phyloP scores from a whole-genome alignment of 1,140 invertebrate genomes.

The Tribolium castaneum region DNA sequence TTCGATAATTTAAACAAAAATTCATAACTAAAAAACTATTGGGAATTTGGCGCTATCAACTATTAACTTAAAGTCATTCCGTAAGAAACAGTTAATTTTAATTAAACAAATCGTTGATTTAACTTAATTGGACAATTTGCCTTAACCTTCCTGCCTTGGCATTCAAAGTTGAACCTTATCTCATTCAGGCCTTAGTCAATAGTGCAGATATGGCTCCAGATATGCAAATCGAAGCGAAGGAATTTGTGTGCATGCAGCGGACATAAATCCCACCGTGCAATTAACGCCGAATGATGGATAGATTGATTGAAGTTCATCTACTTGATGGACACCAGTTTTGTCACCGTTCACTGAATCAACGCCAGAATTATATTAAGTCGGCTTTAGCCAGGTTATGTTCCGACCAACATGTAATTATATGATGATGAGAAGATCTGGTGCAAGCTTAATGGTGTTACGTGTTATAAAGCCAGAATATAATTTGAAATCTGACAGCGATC shows the following conservation, averaged over 20 bases:
- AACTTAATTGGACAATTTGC: too few species aligned
- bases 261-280: not conserved
- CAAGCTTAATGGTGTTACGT: constrained; percentile 26
- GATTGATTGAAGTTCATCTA: constrained; percentile 13
- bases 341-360: not conserved
- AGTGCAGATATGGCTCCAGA: not conserved
- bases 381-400: not conserved
- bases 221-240: not conserved
- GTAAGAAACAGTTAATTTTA: too few species aligned
- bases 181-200: not conserved
- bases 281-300: constrained; percentile 6
- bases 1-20: too few species aligned
- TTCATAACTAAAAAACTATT: too few species aligned
- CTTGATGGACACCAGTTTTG: constrained; percentile 17
- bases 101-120: too few species aligned
- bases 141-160: not conserved
- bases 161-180: not conserved
- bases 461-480: constrained; percentile 21
- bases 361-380: not conserved
- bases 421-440: constrained; percentile 17
- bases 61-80: too few species aligned
- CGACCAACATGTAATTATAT: constrained; percentile 32
- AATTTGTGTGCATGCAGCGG: not conserved
- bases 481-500: constrained; percentile 15
- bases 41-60: too few species aligned